Base-by-base conservation (phyloP, 2,113 vertebrate species). In the Bostrychus sinensis region DNA sequence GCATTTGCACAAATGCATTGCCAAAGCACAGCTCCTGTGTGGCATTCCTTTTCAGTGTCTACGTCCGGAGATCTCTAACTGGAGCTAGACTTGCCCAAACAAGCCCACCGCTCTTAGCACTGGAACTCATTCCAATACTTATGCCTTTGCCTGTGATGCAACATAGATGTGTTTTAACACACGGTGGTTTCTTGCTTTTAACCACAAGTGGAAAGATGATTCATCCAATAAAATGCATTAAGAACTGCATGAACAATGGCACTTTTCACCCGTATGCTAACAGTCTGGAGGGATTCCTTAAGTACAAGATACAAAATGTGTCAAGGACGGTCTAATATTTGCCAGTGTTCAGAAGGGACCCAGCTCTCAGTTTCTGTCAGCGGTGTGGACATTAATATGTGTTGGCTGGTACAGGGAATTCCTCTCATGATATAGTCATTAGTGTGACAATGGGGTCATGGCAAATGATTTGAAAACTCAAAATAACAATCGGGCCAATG, bases 301-400 rank as follows among this genome's bases (percentile, higher is more conserved):
- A 51, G 25, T 30, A 51, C 48, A 25, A 28, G 14, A 51, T 28
- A 3, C 14, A 51, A 50, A 51, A 51, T 51, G 48, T 51, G 48
- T 51, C 48, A 51, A 51, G 48, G 48, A 30, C 48, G 8, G 26
- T 51, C 25, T 51, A 51, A 51, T 51, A 51, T 28, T 30, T 28
- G 48, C 46, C 46, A 19, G 19, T 9, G 43, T 22, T 48, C 45
- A 51, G 11, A 51, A 7, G 48, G 7, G 48, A 51, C 48, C 25
- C 16, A 1, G 4, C 8, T 17, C 25, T 30, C 16, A 28, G 23
- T 8, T n/a, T 14, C 12, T 5, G 7, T 48, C 11, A 25, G 22
- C 11, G 5, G 22, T 48, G 45, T 51, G 7, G 48, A 51, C 26
- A 9, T 51, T 25, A 17, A 28, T 51, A 28, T 28, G 25, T 25